Conservation (phyloP, 2,888 invertebrate species). For the Cheilosia pagana region DNA sequence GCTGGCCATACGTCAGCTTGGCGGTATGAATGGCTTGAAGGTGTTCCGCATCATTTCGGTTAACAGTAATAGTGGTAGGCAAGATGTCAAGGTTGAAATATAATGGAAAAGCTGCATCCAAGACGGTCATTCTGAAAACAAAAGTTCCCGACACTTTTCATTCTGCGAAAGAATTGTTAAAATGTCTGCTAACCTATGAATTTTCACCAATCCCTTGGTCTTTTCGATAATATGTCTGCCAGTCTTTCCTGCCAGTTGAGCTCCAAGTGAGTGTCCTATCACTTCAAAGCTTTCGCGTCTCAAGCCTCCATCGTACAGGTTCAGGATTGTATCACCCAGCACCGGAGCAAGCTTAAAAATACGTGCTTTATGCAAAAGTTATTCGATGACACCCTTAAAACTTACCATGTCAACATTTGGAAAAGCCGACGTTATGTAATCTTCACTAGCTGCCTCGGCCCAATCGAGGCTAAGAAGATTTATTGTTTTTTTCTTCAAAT, state of each 20-base stretch:
- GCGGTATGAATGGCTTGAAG: constrained; percentile 61
- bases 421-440: constrained; percentile 37
- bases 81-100: constrained; percentile 2
- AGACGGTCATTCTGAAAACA: constrained; percentile 39
- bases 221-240: constrained; percentile 37
- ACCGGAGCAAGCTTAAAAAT: constrained; percentile 28
- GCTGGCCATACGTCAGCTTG: constrained; percentile 51
- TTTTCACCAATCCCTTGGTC: constrained; percentile 17
- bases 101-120: constrained; percentile 62
- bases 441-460: constrained; percentile 56
- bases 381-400: no score
- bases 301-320: constrained; percentile 32
- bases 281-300: constrained; percentile 25
- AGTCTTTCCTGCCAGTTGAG: constrained; percentile 53
- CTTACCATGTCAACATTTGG: constrained; percentile 34
- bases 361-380: neutral
- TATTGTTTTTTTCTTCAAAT: no score
- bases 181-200: constrained; percentile 22
- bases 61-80: constrained; percentile 13
- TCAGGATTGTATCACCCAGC: constrained; percentile 27
- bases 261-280: constrained; percentile 57
- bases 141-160: neutral
- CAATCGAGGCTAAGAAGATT: constrained; percentile 76
- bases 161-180: neutral
- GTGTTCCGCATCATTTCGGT: constrained; percentile 46